Conservation (phyloP, 2,888 invertebrate genomes). For the Tholera decimalis region DNA sequence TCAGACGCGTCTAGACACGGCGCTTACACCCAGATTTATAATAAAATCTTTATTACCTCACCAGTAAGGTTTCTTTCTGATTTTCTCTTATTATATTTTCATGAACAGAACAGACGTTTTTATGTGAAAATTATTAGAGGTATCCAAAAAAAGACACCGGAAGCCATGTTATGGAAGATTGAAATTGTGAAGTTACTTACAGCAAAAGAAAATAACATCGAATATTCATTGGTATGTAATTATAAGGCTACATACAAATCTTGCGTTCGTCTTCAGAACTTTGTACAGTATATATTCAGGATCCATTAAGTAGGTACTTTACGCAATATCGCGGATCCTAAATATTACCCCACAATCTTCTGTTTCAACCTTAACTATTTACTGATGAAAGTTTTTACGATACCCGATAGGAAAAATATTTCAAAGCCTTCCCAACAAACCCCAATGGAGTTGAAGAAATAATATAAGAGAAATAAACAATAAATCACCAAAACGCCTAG, state of each 20-base stretch:
- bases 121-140: constrained; percentile 1
- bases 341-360: constrained; percentile 18
- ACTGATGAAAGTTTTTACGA: constrained; percentile 17
- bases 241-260: background rate
- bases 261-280: background rate
- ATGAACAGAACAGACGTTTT: background rate
- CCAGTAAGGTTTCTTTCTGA: constrained; percentile 39
- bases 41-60: constrained; percentile 59
- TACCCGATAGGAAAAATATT: constrained; percentile 23
- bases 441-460: background rate
- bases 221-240: background rate
- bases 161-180: constrained; percentile 8
- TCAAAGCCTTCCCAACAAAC: constrained; percentile 11
- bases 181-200: background rate
- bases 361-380: constrained; percentile 23
- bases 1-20: constrained; percentile 76
- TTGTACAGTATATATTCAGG: background rate
- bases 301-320: too few relatives aligned
- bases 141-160: constrained; percentile 8
- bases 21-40: constrained; percentile 59
- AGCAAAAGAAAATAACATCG: background rate
- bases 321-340: too few relatives aligned
- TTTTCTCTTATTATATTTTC: constrained; percentile 20
- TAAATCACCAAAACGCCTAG: background rate
- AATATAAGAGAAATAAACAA: constrained; percentile 23